phyloP scores from a whole-genome alignment of 2,888 invertebrate species.

The Orthosia incerta region DNA sequence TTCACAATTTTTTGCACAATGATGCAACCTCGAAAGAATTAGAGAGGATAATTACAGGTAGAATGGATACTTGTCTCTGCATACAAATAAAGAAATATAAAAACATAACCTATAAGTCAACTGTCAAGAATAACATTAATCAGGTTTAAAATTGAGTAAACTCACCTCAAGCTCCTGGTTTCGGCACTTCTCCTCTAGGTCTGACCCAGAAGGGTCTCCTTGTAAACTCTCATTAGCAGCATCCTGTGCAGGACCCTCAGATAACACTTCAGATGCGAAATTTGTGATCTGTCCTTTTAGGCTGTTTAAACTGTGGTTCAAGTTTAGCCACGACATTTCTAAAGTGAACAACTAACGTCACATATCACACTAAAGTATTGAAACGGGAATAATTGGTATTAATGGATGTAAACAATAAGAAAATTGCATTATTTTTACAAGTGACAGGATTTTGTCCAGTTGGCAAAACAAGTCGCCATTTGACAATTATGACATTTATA shows the following conservation, averaged over 20 bases:
- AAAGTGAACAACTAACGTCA: conserved; percentile 66
- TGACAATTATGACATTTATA: conserved; percentile 34
- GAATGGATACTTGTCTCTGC: conserved; percentile 45
- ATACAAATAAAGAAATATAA: conserved; percentile 72
- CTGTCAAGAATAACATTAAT: conserved; percentile 75
- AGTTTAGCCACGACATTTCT: conserved; percentile 93
- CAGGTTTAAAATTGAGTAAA: conserved; percentile 62
- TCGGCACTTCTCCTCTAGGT: conserved; percentile 90
- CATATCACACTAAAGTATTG: conserved; percentile 80
- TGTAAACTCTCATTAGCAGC: conserved; percentile 70
- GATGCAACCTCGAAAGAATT: conserved; percentile 53
- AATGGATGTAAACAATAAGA: conserved; percentile 84
- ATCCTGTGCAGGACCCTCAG: conserved; percentile 92
- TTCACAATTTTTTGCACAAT: conserved; percentile 33
- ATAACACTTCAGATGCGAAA: conserved; percentile 97
- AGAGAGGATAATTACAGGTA: conserved; percentile 54
- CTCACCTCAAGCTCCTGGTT: conserved; percentile 92
- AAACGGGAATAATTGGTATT: conserved; percentile 70
- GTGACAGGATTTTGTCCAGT: conserved; percentile 88
- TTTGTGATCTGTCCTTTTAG: conserved; percentile 97
- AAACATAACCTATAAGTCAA: conserved; percentile 86
- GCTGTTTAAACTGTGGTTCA: conserved; percentile 92
- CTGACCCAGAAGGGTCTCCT: conserved; percentile 79
- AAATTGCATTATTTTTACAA: conserved; percentile 87
- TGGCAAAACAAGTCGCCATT: conserved; percentile 88